A percentile compares a stretch with the other conserved stretches of the same genome.
These are phyloP conservation scores for Drosophila truncata DNA, from an alignment of 1,140 invertebrate species.

Conservation along the genomic window DNA sequence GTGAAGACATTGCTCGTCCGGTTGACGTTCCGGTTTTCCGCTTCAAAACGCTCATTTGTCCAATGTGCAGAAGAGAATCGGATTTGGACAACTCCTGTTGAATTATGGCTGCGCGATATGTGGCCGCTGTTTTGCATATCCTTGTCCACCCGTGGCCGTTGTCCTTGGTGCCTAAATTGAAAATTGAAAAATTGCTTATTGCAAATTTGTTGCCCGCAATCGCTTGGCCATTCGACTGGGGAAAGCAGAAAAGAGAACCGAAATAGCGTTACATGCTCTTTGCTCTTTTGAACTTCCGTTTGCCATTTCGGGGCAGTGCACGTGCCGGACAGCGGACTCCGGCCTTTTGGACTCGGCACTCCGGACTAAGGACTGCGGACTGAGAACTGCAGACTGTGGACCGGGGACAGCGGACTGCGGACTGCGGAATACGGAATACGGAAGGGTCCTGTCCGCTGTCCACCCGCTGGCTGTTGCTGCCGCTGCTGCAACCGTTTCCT, in stretches of 20 bases:
- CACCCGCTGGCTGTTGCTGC: constrained; percentile 44
- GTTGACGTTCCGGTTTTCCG: constrained; percentile 9
- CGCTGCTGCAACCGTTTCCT: constrained; percentile 56
- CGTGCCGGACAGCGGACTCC: constrained; percentile 57
- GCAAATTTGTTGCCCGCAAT: constrained; percentile 81
- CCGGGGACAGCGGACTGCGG: neutral
- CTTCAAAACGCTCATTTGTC: constrained; percentile 32
- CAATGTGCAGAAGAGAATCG: constrained; percentile 23
- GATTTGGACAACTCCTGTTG: constrained; percentile 37
- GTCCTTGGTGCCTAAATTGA: constrained; percentile 75
- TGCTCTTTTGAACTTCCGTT: constrained; percentile 79
- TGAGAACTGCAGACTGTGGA: neutral
- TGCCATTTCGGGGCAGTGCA: constrained; percentile 72
- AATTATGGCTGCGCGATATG: constrained; percentile 54
- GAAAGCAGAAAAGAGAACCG: constrained; percentile 18
- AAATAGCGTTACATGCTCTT: constrained; percentile 73
- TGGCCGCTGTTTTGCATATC: constrained; percentile 66
- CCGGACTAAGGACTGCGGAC: constrained; percentile 32
- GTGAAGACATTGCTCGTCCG: neutral
- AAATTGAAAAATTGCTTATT: constrained; percentile 84
- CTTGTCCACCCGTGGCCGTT: constrained; percentile 43
- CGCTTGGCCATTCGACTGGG: constrained; percentile 58
- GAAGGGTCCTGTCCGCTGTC: constrained; percentile 36
- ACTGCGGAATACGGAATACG: constrained; percentile 8
- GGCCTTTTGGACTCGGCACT: constrained; percentile 13